These are phyloP conservation scores for Ploceus nigricollis DNA, from an alignment of 2,113 vertebrate species.

Conservation along the genomic window DNA sequence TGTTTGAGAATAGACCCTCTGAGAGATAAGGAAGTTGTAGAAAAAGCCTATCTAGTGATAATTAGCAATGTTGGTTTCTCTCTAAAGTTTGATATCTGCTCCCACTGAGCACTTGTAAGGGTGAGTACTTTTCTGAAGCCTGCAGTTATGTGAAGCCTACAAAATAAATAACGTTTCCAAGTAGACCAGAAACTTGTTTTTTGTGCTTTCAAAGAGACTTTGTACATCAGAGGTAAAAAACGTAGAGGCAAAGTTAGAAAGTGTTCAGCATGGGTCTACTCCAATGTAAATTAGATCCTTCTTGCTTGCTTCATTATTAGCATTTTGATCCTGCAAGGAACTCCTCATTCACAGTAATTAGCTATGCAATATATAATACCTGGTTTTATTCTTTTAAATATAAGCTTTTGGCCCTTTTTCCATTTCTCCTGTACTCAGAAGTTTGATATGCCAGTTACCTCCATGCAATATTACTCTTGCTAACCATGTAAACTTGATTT, in stretches of 20 bases:
- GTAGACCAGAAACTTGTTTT: not conserved
- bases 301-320: not conserved
- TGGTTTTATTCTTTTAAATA: not conserved
- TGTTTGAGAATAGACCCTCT: not conserved
- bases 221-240: not conserved
- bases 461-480: not conserved
- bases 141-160: not conserved
- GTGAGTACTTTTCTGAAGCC: not conserved
- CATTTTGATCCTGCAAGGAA: not conserved
- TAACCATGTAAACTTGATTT: constrained; percentile 2
- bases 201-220: not conserved
- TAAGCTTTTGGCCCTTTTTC: not conserved
- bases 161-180: not conserved
- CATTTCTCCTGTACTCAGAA: not conserved
- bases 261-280: not conserved
- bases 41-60: not conserved
- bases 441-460: not conserved
- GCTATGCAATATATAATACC: not conserved
- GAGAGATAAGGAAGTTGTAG: not conserved
- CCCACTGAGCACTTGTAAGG: not conserved
- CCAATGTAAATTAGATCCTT: not conserved
- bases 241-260: not conserved
- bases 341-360: not conserved
- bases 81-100: not conserved
- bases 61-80: not conserved